phyloP scores from a whole-genome alignment of 2,888 invertebrate genomes.

The Drosophila ustulata region DNA sequence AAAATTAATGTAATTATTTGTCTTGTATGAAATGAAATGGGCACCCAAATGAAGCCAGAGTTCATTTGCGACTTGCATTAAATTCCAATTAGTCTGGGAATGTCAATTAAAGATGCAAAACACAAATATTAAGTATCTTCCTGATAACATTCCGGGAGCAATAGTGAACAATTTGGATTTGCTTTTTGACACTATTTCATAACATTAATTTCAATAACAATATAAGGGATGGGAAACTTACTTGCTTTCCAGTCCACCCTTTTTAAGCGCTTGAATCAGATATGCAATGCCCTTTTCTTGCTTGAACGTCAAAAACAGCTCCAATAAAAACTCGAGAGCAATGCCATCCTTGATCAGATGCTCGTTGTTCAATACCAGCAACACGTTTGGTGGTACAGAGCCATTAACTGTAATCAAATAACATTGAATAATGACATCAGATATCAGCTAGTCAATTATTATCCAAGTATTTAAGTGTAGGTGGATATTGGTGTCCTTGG shows the following conservation, averaged over 20 bases:
- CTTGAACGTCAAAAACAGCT: slow-evolving; percentile 96
- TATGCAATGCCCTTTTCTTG: slow-evolving; percentile 94
- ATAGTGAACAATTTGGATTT: neutral
- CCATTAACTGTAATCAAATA: slow-evolving; percentile 88
- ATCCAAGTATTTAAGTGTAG: too few relatives aligned
- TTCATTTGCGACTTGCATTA: slow-evolving; percentile 76
- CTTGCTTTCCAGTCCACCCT: slow-evolving; percentile 92
- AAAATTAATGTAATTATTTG: neutral
- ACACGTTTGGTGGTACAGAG: slow-evolving; percentile 94
- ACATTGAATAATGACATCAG: neutral
- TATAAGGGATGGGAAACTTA: slow-evolving; percentile 73
- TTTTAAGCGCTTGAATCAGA: slow-evolving; percentile 94
- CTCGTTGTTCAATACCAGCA: slow-evolving; percentile 95
- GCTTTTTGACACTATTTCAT: neutral
- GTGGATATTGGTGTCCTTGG: slow-evolving; percentile 73
- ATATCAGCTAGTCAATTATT: too few relatives aligned
- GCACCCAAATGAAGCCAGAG: slow-evolving; percentile 76
- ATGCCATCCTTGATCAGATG: slow-evolving; percentile 97
- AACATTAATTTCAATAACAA: too few relatives aligned
- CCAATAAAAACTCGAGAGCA: slow-evolving; percentile 96
- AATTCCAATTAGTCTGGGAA: slow-evolving; percentile 80
- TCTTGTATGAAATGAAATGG: slow-evolving; percentile 72
- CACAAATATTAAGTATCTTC: slow-evolving; percentile 63
- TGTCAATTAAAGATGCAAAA: slow-evolving; percentile 83
- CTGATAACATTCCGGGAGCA: slow-evolving; percentile 67